These are phyloP conservation scores for Eubucco bourcierii DNA, from an alignment of 2,113 vertebrate genomes.

Conservation along the genomic window DNA sequence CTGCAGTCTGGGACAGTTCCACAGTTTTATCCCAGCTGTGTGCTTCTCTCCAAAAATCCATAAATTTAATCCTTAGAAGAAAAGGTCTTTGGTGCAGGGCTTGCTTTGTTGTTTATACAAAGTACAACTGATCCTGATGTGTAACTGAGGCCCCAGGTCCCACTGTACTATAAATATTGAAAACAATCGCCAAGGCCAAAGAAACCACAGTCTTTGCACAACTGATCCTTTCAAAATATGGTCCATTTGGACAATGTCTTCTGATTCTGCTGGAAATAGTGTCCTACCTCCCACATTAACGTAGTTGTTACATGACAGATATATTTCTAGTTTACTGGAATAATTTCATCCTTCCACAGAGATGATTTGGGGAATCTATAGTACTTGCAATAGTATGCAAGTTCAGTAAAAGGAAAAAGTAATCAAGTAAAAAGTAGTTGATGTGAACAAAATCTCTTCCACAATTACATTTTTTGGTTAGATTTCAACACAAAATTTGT, in stretches of 20 bases:
- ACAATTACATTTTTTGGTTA: not conserved
- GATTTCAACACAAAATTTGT: not conserved
- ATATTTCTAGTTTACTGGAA: not conserved
- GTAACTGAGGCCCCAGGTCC: constrained; percentile 1
- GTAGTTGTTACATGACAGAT: not conserved
- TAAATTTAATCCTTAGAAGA: constrained; percentile 25
- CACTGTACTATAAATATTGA: constrained; percentile 30
- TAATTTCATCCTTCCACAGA: not conserved
- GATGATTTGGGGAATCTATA: not conserved
- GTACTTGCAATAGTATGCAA: not conserved
- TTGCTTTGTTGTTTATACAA: constrained; percentile 21
- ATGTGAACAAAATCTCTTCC: not conserved
- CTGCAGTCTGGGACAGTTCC: not conserved
- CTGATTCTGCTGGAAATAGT: not conserved
- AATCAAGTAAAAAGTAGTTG: not conserved
- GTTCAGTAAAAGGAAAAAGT: not conserved
- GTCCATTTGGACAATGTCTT: not conserved
- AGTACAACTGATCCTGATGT: constrained; percentile 9
- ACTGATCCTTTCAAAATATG: not conserved
- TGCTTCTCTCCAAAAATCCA: not conserved
- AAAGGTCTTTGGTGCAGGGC: not conserved
- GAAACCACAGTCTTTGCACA: not conserved
- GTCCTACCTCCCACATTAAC: not conserved
- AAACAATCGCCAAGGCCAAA: constrained; percentile 24
- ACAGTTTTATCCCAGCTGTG: constrained; percentile 16